Conservation (phyloP, 1,140 invertebrate species). For the Nebria ingens region DNA sequence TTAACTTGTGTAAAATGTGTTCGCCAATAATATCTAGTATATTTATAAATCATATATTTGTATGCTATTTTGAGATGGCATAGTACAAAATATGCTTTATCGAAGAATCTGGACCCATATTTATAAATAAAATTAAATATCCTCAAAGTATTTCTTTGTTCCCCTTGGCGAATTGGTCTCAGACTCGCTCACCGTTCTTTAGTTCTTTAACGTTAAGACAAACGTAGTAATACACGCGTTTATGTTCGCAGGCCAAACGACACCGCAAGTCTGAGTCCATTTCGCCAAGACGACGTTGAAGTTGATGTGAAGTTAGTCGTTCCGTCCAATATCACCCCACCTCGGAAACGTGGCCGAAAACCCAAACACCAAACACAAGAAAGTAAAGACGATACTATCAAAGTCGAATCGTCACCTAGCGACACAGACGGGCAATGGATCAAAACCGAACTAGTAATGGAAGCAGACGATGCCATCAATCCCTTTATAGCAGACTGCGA, state of each 20-base stretch:
- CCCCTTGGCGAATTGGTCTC: constrained; percentile 17
- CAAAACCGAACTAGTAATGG: not conserved
- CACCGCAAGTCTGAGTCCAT: constrained; percentile 18
- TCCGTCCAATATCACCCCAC: too few relatives aligned
- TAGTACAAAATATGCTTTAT: not conserved
- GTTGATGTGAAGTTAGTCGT: too few relatives aligned
- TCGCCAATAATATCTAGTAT: too few relatives aligned
- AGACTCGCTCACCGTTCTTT: not conserved
- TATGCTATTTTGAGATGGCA: too few relatives aligned
- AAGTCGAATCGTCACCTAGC: not conserved
- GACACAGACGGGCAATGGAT: not conserved
- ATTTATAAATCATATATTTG: too few relatives aligned
- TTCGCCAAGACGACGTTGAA: not conserved
- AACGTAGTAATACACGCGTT: not conserved
- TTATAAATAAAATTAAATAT: constrained; percentile 21
- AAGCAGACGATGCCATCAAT: not conserved
- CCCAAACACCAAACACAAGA: not conserved
- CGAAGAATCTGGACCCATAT: not conserved
- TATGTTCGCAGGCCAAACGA: constrained; percentile 11
- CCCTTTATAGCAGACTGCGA: not conserved
- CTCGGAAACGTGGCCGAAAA: constrained; percentile 12
- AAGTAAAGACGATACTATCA: constrained; percentile 2
- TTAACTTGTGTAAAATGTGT: too few relatives aligned
- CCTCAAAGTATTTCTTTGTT: too few relatives aligned
- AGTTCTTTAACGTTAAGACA: constrained; percentile 13